A percentile compares a stretch with the other conserved stretches of the same genome.
Conservation (phyloP, 2,113 vertebrate species). For the Equus przewalskii region DNA sequence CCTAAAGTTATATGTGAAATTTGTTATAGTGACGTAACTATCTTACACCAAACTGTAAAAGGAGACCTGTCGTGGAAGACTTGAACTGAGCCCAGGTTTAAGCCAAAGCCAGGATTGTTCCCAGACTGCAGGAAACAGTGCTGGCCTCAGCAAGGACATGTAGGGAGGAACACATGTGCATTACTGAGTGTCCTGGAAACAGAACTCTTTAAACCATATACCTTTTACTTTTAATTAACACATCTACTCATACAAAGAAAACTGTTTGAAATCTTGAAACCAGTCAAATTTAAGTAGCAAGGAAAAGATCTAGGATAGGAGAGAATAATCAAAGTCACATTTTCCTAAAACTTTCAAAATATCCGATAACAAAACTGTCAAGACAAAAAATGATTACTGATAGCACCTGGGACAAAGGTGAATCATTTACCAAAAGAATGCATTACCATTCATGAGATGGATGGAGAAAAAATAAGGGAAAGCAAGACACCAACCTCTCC, state of each 20-base stretch:
- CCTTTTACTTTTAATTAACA: neutral
- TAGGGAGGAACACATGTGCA: neutral
- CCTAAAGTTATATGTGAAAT: neutral
- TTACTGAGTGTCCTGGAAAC: neutral
- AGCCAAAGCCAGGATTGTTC: too few relatives aligned
- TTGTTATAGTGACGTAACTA: neutral
- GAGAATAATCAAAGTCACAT: neutral
- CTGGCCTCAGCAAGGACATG: neutral
- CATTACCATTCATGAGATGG: neutral
- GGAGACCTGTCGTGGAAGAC: neutral
- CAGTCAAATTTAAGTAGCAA: conserved; percentile 18
- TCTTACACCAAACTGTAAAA: neutral
- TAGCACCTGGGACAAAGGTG: neutral
- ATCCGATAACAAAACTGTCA: conserved; percentile 14
- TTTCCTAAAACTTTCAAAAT: neutral
- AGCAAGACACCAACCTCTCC: neutral
- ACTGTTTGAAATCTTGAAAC: neutral
- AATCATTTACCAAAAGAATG: neutral
- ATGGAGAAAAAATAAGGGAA: neutral
- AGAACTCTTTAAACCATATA: neutral
- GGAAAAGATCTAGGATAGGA: neutral
- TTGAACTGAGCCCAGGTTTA: neutral
- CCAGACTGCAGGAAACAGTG: neutral
- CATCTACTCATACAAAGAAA: neutral
- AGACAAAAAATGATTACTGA: neutral